A percentile compares a stretch with the other conserved stretches of the same genome.
These are phyloP conservation scores for Microtus pennsylvanicus DNA, from an alignment of 2,113 vertebrate species.

Conservation along the genomic window DNA sequence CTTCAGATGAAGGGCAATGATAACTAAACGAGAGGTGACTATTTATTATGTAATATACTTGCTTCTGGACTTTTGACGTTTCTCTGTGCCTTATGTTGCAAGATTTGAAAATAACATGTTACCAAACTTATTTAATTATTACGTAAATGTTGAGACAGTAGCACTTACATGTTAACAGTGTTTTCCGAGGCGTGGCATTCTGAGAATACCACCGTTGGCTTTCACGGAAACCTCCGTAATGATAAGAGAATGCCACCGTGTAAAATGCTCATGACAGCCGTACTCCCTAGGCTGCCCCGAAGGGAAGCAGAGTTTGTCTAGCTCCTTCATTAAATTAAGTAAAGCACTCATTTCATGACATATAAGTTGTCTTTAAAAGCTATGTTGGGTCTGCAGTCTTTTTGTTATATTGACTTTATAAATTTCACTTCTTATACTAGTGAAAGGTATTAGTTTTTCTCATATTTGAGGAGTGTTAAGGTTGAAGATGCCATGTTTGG, in stretches of 20 bases:
- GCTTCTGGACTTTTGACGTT: conserved; percentile 83
- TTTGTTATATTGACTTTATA: conserved; percentile 70
- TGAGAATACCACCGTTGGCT: conserved; percentile 10
- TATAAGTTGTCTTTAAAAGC: conserved; percentile 55
- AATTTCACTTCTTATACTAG: conserved; percentile 80
- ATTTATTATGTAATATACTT: conserved; percentile 81
- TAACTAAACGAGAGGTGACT: conserved; percentile 70
- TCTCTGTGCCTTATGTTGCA: conserved; percentile 89
- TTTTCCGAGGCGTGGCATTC: conserved; percentile 60
- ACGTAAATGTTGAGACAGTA: conserved; percentile 49
- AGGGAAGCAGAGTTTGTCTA: conserved; percentile 55
- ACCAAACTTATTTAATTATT: conserved; percentile 56
- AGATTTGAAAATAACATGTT: conserved; percentile 64
- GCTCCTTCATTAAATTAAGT: conserved; percentile 54
- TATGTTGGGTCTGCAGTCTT: conserved; percentile 61
- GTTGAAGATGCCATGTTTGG: conserved; percentile 81
- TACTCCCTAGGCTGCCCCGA: conserved; percentile 79
- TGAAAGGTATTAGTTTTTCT: conserved; percentile 79
- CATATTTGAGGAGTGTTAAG: conserved; percentile 82
- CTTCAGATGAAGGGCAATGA: conserved; percentile 83
- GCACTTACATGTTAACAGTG: conserved; percentile 76
- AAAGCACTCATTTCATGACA: conserved; percentile 72
- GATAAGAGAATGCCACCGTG: not conserved
- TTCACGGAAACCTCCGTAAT: not conserved
- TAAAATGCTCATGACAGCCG: conserved; percentile 65